phyloP scores from a whole-genome alignment of 2,797 vertebrate genomes.

The Phalanger gymnotis region DNA sequence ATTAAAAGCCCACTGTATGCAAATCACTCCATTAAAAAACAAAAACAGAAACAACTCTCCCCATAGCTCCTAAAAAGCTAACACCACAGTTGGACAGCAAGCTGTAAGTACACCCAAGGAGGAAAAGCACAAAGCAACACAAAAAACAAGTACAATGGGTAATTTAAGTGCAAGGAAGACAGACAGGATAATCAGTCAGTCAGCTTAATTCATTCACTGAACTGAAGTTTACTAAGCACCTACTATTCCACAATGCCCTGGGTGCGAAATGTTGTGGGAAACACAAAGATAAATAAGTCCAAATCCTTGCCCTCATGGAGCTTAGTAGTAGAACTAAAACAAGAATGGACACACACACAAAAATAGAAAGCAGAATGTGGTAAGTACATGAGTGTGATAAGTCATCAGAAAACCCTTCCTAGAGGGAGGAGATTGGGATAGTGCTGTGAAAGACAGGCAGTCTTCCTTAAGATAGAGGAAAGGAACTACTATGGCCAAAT shows the following conservation, averaged over 20 bases:
- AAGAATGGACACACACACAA: not conserved
- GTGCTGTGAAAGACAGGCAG: not conserved
- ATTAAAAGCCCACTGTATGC: not conserved
- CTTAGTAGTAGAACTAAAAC: not conserved
- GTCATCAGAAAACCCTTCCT: not conserved
- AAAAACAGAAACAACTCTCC: not conserved
- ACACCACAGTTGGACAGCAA: not conserved
- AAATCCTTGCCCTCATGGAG: not conserved
- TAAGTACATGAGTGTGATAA: not conserved
- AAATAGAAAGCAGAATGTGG: not conserved
- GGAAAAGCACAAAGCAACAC: not conserved
- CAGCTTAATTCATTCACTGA: not conserved
- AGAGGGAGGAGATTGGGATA: not conserved
- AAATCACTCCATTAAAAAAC: slow-evolving; percentile 2
- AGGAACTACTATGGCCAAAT: not conserved
- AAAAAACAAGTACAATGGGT: slow-evolving; percentile 2
- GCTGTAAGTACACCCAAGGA: not conserved
- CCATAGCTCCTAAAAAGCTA: not conserved
- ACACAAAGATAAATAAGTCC: not conserved
- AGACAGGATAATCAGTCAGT: not conserved
- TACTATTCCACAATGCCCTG: slow-evolving; percentile 1
- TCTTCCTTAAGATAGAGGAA: not conserved
- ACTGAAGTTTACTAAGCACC: slow-evolving; percentile 1
- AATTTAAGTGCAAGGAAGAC: not conserved
- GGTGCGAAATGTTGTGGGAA: not conserved